phyloP scores from a whole-genome alignment of 2,797 vertebrate species.

The Atherinosoma microstoma region DNA sequence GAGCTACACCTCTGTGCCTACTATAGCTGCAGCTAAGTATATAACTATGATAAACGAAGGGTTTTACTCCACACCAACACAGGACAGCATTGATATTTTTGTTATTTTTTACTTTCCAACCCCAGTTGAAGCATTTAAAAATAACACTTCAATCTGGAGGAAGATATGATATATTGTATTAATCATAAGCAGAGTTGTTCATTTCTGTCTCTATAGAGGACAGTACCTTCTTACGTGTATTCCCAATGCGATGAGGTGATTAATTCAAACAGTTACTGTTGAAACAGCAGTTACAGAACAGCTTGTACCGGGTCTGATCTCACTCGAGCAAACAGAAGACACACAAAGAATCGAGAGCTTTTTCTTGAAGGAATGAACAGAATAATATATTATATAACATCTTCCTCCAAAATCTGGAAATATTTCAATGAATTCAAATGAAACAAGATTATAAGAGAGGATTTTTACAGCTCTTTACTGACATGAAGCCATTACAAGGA shows the following conservation, averaged over 20 bases:
- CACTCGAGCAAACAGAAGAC: not conserved
- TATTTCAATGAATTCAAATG: not conserved
- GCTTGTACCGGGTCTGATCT: not conserved
- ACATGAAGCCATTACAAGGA: not conserved
- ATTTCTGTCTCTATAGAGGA: constrained; percentile 1
- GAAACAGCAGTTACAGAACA: not conserved
- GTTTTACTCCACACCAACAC: constrained; percentile 10
- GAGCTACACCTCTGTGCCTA: constrained; percentile 17
- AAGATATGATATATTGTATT: constrained; percentile 7
- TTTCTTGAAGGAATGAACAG: not conserved
- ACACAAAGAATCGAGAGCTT: not conserved
- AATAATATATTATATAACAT: not conserved
- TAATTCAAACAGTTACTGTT: constrained; percentile 5
- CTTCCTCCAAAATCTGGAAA: not conserved
- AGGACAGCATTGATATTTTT: constrained; percentile 29
- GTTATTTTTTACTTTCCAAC: constrained; percentile 12
- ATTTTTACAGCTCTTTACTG: not conserved
- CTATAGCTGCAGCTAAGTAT: constrained; percentile 48
- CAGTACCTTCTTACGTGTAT: not conserved
- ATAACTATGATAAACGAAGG: constrained; percentile 15
- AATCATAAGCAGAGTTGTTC: constrained; percentile 20
- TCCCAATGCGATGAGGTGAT: constrained; percentile 4
- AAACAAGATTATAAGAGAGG: not conserved
- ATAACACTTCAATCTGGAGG: constrained; percentile 23
- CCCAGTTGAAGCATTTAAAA: constrained; percentile 39